Evolutionary conservation across 2,888 invertebrate genomes (phyloP), one percentile per base, ranked within the genome.

Genomic region (Gymnoscelis rufifasciata): DNA sequence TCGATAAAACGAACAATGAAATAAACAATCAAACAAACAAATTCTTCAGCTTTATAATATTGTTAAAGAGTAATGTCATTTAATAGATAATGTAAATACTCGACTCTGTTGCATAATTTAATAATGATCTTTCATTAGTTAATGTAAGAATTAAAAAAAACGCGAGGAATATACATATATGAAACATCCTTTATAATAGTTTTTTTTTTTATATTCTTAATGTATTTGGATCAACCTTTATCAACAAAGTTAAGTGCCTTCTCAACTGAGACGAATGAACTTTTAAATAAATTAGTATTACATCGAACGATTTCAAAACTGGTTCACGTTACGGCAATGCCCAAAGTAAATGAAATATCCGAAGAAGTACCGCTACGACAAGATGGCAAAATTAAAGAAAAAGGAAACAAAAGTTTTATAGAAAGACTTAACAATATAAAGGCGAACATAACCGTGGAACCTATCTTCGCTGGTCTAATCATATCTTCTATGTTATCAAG

Each of bases 391-490:
- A 57, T 57, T 40, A 29, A 56, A 27, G 53, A 59, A 30, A 50
- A 56, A 26, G 58, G 80, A 51, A 73, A 84, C 0, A 90, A 89
- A 83, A 83, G 77, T 5, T 78, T 90, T 50, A 66, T 71, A 8
- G 82, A 90, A 58, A 91, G 90, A 64, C 78, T 90, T 66, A 71
- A 76, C 43, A 88, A 88, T 55, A 61, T 92, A 31, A 84, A 83
- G 56, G 73, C 74, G 8, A 92, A 91, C 66, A 91, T 93, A 52
- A 91, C 93, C 1, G 93, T 93, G 0, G 93, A 93, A 62, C 93
- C 93, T 0, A 91, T 93, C 80, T 71, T 93, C 33, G 92, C 92
- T 0, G 92, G 92, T 36, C 89, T 93, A 58, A 90, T 93, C 2
- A 89, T 92, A 71, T 91, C 92, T 13, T 88, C 90, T 26, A 90